Conservation (phyloP, 92 coral and sea anemone genomes). For the Paramuricea clavata region DNA sequence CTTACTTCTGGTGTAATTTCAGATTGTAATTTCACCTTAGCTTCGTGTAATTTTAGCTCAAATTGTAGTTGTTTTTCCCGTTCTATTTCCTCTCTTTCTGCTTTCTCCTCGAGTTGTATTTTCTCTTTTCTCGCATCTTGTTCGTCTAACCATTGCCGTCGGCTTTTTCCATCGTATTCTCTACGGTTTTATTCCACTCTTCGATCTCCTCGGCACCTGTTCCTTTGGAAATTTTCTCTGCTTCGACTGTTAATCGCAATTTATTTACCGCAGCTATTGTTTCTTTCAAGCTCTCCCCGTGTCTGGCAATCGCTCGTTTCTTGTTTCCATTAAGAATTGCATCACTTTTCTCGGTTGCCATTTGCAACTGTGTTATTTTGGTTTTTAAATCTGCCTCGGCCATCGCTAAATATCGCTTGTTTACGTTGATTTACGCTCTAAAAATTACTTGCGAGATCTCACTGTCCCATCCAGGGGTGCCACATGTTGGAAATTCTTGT, state of each 20-base stretch:
- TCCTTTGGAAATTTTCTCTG: constrained; percentile 32
- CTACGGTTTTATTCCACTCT: constrained; percentile 40
- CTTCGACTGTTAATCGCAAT: constrained; percentile 43
- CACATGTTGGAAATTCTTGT: neutral
- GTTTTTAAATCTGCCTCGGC: neutral
- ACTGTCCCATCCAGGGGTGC: neutral
- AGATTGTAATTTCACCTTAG: constrained; percentile 36
- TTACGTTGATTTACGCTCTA: neutral
- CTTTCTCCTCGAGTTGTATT: too few relatives aligned
- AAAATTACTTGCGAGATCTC: neutral
- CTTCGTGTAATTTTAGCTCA: constrained; percentile 54
- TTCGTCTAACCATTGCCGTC: constrained; percentile 43
- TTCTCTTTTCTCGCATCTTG: neutral
- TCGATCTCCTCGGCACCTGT: constrained; percentile 37
- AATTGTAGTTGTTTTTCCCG: constrained; percentile 50
- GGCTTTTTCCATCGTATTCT: constrained; percentile 42
- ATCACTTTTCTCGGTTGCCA: constrained; percentile 14
- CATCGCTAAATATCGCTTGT: neutral
- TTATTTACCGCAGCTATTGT: constrained; percentile 40
- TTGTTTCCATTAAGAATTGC: neutral
- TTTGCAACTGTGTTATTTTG: constrained; percentile 19
- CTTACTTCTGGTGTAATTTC: constrained; percentile 17
- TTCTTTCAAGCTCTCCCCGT: constrained; percentile 38
- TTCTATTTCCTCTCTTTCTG: constrained; percentile 30
- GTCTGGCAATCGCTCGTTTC: constrained; percentile 30